phyloP scores from a whole-genome alignment of 2,888 invertebrate species.

The Pyrrhosoma nymphula region DNA sequence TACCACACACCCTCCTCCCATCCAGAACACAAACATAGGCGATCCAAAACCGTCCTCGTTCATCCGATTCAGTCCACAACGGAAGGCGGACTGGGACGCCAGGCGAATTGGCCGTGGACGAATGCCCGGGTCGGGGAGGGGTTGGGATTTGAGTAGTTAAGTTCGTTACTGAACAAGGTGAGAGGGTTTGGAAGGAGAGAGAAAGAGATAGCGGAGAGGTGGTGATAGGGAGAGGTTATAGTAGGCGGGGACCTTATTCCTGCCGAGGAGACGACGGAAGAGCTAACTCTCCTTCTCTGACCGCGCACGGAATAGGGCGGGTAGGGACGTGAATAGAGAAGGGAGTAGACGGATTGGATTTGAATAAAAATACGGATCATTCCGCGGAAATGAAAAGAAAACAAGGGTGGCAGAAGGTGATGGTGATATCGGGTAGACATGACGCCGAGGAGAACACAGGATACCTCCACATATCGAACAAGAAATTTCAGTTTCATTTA shows the following conservation, averaged over 20 bases:
- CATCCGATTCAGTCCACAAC: background rate
- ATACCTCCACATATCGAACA: background rate
- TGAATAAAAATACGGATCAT: constrained; percentile 37
- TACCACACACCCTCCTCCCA: background rate
- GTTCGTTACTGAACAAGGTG: constrained; percentile 37
- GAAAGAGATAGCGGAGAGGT: background rate
- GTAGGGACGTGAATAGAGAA: background rate
- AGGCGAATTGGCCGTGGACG: background rate
- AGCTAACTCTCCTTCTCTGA: background rate
- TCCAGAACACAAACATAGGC: background rate
- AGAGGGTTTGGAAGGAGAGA: background rate
- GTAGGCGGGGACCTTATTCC: background rate
- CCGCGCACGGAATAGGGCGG: background rate
- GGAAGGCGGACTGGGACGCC: background rate
- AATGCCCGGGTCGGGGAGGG: background rate
- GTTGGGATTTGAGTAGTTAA: background rate
- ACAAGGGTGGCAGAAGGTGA: background rate
- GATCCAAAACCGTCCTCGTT: background rate
- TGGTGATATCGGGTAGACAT: background rate
- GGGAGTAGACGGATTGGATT: constrained; percentile 28
- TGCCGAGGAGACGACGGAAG: background rate
- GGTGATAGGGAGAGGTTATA: background rate
- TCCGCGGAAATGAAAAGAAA: background rate
- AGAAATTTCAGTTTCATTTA: constrained; percentile 26
- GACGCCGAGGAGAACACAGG: background rate